Base-by-base conservation (phyloP, 2,797 vertebrate species). In the Erpetoichthys calabaricus region DNA sequence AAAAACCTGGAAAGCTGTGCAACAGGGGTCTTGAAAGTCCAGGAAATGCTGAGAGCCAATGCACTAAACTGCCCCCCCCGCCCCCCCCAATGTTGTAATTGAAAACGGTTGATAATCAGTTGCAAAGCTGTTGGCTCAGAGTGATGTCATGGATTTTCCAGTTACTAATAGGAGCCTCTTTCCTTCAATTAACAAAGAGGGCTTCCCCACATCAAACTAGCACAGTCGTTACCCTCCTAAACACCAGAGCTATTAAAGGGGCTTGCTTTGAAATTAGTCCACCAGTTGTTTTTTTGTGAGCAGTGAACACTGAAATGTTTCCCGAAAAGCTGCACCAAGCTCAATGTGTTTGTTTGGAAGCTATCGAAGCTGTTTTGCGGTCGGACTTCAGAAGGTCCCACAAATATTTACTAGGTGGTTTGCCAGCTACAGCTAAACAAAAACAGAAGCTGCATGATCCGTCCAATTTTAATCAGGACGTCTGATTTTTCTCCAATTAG, bases 381-480 rank as follows among this genome's bases (percentile, higher is more conserved):
- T 73, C 76, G 77, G 75, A 72, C 70, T 74, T 73, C 77, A 80
- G 79, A 82, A 76, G 77, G 78, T 73, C 71, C 75, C 82, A 79
- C 79, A 83, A 83, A 86, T 85, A 82, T 84, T 82, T 83, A 82
- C 74, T 71, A 68, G 69, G 25, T 67, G 47, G 64, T 75, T 81
- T 77, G 73, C 73, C 79, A 70, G 59, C 59, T 64, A 41, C 5
- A 64, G 64, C 58, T 65, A 54, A 53, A 59, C 63, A 59, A 61
- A 65, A 62, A 68, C 76, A 59, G 55, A 68, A 67, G 60, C 53
- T 45, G 50, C 57, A 59, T 57, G 62, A 67, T 68, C 57, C 55
- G 51, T 62, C 60, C 64, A 61, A 60, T 66, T 63, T 63, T 44
- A 45, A 45, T 53, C 50, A 25, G n/a, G 49, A 63, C 53, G 49